These are phyloP conservation scores for Pachyuromys duprasi DNA, from an alignment of 2,797 vertebrate genomes.

Conservation along the genomic window DNA sequence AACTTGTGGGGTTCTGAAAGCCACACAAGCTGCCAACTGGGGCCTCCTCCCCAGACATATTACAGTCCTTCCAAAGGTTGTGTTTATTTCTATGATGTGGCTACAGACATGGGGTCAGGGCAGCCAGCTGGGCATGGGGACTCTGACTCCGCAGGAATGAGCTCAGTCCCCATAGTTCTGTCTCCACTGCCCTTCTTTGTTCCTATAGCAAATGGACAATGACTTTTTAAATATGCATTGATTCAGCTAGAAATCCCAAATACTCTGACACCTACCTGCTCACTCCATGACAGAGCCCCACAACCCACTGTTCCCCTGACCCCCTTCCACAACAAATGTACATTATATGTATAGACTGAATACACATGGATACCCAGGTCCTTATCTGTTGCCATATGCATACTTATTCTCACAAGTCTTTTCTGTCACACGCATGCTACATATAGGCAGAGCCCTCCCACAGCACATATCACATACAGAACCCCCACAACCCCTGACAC, in stretches of 20 bases:
- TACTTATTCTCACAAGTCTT: background rate
- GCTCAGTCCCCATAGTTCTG: background rate
- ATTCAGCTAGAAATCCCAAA: slow-evolving; percentile 37
- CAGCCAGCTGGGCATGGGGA: background rate
- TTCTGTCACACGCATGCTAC: background rate
- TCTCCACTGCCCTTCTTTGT: background rate
- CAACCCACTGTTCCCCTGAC: background rate
- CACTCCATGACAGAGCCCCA: background rate
- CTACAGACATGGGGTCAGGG: slow-evolving; percentile 6
- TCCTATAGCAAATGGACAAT: background rate
- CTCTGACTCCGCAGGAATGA: background rate
- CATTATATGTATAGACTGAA: background rate
- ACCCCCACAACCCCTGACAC: background rate
- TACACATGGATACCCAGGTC: background rate
- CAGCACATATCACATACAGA: background rate
- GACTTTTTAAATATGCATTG: no score
- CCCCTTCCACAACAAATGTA: background rate
- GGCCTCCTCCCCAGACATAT: slow-evolving; percentile 65
- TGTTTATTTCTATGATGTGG: slow-evolving; percentile 72
- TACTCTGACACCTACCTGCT: background rate
- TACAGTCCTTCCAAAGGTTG: slow-evolving; percentile 80
- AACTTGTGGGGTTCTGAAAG: background rate
- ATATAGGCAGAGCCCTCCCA: background rate
- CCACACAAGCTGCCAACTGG: slow-evolving; percentile 29
- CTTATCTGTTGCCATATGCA: background rate